Evolutionary conservation across 1,140 invertebrate genomes (phyloP).

Genomic region (Zaprionus capensis): DNA sequence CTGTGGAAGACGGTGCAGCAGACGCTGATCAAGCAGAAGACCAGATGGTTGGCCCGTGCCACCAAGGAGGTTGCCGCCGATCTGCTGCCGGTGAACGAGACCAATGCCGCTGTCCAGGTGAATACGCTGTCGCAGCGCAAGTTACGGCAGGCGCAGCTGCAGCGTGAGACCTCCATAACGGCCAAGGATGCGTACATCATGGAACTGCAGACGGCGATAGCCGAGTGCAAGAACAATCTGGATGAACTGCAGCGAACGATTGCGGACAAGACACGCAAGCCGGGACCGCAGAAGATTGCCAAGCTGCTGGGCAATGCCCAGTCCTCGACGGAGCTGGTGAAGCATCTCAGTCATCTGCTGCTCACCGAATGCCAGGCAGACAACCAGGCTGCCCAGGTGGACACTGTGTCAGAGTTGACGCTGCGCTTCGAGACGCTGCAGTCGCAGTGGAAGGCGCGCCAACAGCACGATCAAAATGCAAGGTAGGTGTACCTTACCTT

Average conservation of each 20-base stretch:
- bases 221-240: constrained; percentile 86
- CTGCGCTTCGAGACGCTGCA: constrained; percentile 89
- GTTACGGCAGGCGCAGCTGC: constrained; percentile 75
- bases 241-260: constrained; percentile 86
- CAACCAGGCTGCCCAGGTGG: constrained; percentile 87
- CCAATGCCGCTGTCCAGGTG: constrained; percentile 91
- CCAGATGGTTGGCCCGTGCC: constrained; percentile 81
- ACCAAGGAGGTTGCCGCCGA: constrained; percentile 40
- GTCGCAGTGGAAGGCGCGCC: constrained; percentile 89
- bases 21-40: constrained; percentile 85
- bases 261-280: constrained; percentile 85
- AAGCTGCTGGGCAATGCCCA: constrained; percentile 89
- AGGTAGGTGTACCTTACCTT: constrained; percentile 64
- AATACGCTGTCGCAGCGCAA: constrained; percentile 87
- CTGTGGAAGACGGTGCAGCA: constrained; percentile 88
- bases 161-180: constrained; percentile 87
- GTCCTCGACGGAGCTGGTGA: constrained; percentile 90
- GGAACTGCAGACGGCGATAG: constrained; percentile 89
- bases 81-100: constrained; percentile 87
- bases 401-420: constrained; percentile 88
- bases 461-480: constrained; percentile 83
- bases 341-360: constrained; percentile 90
- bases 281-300: constrained; percentile 86
- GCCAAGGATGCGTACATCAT: constrained; percentile 91
- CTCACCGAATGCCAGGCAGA: constrained; percentile 89